Evolutionary conservation across 1,140 invertebrate species (phyloP), one percentile per base, ranked within the genome.

Genomic region (Drosophila micromelanica): DNA sequence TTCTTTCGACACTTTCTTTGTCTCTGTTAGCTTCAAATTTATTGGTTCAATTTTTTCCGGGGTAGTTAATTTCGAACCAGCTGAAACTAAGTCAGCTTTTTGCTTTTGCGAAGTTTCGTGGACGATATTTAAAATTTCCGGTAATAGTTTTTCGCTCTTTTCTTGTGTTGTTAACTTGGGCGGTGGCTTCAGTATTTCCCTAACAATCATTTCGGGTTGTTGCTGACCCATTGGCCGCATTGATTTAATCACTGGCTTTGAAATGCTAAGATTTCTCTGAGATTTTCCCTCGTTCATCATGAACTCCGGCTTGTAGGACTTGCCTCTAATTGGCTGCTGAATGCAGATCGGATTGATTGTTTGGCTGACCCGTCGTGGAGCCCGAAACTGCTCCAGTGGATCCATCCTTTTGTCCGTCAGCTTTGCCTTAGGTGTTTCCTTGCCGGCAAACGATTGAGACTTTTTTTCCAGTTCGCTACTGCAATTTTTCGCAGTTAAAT

Each of bases 371-470:
- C 67, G 67, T 5, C 67, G 30, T 12, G 67, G 67, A 0, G 67
- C 67, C 9, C 67, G 67, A 27, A 62, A 62, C 12, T 54, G 59
- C 5, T 57, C 37, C 9, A 57, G 6, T 11, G n/a, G n/a, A 0
- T 9, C 7, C 32, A 35, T 6, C 27, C 2, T 43, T 17, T 15
- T 15, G 2, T 15, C 5, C 1, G n/a, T 5, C 20, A 7, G 20
- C 20, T 48, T 15, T 13, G 42, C 2, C 6, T 11, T 17, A 13
- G 42, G 8, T 9, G 13, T 9, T 9, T 17, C 38, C 38, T 0
- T 40, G 6, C 5, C 3, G 38, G 12, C 5, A 40, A 12, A 5
- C 5, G 2, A 12, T 2, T n/a, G 2, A 5, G n/a, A n/a, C 5
- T n/a, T 40, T 6, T n/a, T 40, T 40, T 40, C 38, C 12, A n/a